Percentiles rank a stretch among this genome's conserved stretches.
These are phyloP conservation scores for Serranus cabrilla DNA, from an alignment of 2,797 vertebrate species.

Conservation along the genomic window DNA sequence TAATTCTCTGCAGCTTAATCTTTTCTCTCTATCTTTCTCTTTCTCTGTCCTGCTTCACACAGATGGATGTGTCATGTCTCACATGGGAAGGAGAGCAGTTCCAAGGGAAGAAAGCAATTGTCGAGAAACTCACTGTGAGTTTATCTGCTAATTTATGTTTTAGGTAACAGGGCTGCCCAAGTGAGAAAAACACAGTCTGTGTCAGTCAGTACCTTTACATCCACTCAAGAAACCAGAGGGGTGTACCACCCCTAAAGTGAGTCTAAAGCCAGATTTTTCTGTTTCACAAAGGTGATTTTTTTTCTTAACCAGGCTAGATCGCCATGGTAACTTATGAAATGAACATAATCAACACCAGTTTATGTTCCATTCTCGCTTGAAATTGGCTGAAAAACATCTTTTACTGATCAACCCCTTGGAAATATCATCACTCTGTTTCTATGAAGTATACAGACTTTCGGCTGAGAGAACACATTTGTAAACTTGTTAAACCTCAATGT, in stretches of 20 bases:
- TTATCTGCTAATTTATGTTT: constrained; percentile 23
- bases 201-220: background rate
- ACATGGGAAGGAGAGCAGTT: constrained; percentile 99
- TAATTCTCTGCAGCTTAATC: constrained; percentile 10
- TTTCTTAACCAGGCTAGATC: no score
- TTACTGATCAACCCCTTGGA: no score
- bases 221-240: background rate
- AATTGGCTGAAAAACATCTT: no score
- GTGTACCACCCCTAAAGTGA: no score
- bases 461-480: no score
- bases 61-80: constrained; percentile 98
- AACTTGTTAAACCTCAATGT: background rate
- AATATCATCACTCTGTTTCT: no score
- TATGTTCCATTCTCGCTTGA: no score
- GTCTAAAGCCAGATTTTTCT: no score
- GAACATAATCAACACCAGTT: no score
- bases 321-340: no score
- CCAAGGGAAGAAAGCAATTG: constrained; percentile 97
- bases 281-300: no score
- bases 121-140: constrained; percentile 98
- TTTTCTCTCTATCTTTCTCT: background rate
- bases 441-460: no score
- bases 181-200: background rate
- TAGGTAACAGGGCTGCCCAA: background rate
- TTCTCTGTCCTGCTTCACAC: constrained; percentile 40